Evolutionary conservation across 2,797 vertebrate species (phyloP), one percentile per base, ranked within the genome.

Genomic region (Sebastes iracundus): DNA sequence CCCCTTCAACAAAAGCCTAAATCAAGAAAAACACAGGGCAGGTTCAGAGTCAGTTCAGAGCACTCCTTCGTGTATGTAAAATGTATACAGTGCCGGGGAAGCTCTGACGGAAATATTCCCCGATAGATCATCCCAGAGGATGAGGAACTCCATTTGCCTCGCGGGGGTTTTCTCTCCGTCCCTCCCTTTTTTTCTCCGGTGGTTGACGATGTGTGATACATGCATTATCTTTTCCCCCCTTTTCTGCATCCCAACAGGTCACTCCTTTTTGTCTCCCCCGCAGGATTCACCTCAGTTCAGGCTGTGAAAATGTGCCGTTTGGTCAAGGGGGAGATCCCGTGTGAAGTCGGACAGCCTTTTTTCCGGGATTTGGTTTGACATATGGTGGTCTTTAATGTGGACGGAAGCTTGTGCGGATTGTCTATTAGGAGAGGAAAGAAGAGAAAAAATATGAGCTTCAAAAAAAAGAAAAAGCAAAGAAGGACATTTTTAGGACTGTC

Each of bases 1-100:
- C 12, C 56, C 42, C 14, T 6, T 79, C 16, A 28, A 83, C 59
- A 75, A 18, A 30, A 74, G 77, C 35, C 62, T 46, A 33, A 88
- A 81, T 78, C 6, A 18, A 62, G 75, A 89, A 62, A 78, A 72
- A 83, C 49, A 30, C 61, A 53, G 64, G 49, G 63, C 52, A 79
- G 87, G 90, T 93, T 94, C 89, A 90, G 82, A 66, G 55, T 83
- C 87, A 87, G 90, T 90, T 91, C 91, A 92, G 64, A 61, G 81
- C 83, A 78, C 84, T 90, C 65, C 77, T 58, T 35, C 12, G 74
- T 76, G 60, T 77, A 86, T 83, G 85, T 68, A 75, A 76, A 80
- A 85, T 85, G 84, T 88, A 85, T 52, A 84, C 38, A 30, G 68
- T 76, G 86, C 53, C 6, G 1, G 23, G 14, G 76, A 77, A 72